phyloP scores from a whole-genome alignment of 2,888 invertebrate genomes.

The Elegia similella region DNA sequence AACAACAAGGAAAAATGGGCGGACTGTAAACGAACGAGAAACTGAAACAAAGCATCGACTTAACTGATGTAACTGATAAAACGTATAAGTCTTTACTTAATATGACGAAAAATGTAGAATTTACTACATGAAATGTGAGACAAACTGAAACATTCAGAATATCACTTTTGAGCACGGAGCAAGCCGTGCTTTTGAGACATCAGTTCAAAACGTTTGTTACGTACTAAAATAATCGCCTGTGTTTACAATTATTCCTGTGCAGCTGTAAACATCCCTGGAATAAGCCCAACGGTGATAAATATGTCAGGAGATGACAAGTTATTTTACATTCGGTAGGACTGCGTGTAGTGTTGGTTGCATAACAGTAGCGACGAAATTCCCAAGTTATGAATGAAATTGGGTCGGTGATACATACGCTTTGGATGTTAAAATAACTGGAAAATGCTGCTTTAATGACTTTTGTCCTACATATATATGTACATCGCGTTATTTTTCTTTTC shows the following conservation, averaged over 20 bases:
- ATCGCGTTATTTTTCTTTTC: no score
- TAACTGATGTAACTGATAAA: no score
- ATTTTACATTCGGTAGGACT: conserved; percentile 14
- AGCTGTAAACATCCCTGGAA: conserved; percentile 23
- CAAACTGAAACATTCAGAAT: no score
- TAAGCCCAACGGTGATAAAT: conserved; percentile 30
- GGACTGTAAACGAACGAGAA: no score
- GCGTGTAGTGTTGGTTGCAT: conserved; percentile 10
- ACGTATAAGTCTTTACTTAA: no score
- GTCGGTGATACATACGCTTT: not conserved
- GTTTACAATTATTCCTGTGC: conserved; percentile 1
- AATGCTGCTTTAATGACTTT: not conserved
- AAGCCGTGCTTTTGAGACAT: no score
- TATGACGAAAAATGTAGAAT: no score
- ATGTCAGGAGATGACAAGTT: conserved; percentile 28
- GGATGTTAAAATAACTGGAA: not conserved
- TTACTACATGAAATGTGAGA: no score
- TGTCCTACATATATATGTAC: no score
- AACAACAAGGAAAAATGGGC: no score
- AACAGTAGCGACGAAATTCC: conserved; percentile 6
- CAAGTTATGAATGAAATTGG: conserved; percentile 17
- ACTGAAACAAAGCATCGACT: no score
- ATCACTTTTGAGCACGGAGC: no score
- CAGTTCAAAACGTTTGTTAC: not conserved
- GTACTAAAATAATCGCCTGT: not conserved